Conservation (phyloP, 2,797 vertebrate genomes). For the Semotilus atromaculatus region DNA sequence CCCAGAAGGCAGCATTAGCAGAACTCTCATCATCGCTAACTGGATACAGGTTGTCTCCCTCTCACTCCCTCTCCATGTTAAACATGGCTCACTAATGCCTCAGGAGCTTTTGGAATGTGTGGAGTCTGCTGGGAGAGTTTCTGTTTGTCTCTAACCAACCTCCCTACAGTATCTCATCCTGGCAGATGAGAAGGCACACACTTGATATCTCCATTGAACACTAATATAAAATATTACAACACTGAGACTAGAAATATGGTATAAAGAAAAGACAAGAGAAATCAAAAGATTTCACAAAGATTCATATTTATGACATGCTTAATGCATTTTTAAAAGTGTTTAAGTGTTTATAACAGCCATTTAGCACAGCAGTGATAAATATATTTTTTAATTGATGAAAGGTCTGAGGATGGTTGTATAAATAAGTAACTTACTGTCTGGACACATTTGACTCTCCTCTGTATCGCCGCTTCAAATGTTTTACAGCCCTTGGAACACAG, state of each 20-base stretch:
- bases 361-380: neutral
- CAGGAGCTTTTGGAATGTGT: neutral
- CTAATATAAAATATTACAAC: slow-evolving; percentile 51
- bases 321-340: too few species aligned
- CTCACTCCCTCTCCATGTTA: neutral
- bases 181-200: slow-evolving; percentile 36
- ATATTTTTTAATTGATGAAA: neutral
- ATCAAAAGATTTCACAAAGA: slow-evolving; percentile 1
- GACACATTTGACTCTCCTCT: neutral
- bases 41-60: slow-evolving; percentile 12
- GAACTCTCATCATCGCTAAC: slow-evolving; percentile 2
- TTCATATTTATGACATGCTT: neutral
- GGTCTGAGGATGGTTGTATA: neutral
- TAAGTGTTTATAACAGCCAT: neutral
- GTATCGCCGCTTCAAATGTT: neutral
- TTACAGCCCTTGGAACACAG: slow-evolving; percentile 10
- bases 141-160: neutral
- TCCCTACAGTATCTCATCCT: neutral
- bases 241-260: slow-evolving; percentile 14
- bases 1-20: neutral
- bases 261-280: slow-evolving; percentile 11
- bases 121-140: slow-evolving; percentile 11
- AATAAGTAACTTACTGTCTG: neutral
- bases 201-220: slow-evolving; percentile 29
- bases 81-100: slow-evolving; percentile 9